Evolutionary conservation across 2,113 vertebrate genomes (phyloP).

Genomic region (Sylvia atricapilla): DNA sequence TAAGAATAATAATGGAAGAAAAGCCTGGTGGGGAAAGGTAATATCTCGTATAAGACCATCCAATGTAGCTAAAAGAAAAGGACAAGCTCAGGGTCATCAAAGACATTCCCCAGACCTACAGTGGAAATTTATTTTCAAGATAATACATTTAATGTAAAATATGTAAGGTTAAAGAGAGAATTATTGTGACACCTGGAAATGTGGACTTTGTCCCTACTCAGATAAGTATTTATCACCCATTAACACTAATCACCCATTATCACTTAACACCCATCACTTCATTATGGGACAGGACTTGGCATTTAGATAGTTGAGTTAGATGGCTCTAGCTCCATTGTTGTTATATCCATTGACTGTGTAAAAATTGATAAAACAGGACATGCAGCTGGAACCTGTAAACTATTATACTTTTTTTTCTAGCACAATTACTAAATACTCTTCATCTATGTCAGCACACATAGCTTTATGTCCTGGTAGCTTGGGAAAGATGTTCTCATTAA

Average conservation of each 20-base stretch:
- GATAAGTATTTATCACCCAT: neutral
- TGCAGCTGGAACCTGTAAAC: neutral
- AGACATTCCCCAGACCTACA: neutral
- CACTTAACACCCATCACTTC: neutral
- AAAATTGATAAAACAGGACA: neutral
- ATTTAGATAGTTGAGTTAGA: neutral
- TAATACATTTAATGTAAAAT: neutral
- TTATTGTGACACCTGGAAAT: neutral
- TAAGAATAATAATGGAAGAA: slow-evolving; percentile 38
- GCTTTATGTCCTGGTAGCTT: neutral
- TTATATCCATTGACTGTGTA: neutral
- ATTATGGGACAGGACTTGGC: neutral
- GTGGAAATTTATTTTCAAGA: slow-evolving; percentile 10
- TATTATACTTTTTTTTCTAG: neutral
- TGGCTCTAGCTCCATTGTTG: neutral
- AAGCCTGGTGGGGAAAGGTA: slow-evolving; percentile 1
- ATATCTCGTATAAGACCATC: slow-evolving; percentile 1
- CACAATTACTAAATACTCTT: neutral
- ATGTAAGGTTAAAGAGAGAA: neutral
- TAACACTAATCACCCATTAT: neutral
- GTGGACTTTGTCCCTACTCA: neutral
- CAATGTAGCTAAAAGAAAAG: slow-evolving; percentile 1
- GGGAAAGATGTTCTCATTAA: neutral
- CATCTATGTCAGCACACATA: neutral
- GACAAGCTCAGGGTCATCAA: slow-evolving; percentile 20